Conservation (phyloP, 2,797 vertebrate species). For the Emydoidea blandingii region DNA sequence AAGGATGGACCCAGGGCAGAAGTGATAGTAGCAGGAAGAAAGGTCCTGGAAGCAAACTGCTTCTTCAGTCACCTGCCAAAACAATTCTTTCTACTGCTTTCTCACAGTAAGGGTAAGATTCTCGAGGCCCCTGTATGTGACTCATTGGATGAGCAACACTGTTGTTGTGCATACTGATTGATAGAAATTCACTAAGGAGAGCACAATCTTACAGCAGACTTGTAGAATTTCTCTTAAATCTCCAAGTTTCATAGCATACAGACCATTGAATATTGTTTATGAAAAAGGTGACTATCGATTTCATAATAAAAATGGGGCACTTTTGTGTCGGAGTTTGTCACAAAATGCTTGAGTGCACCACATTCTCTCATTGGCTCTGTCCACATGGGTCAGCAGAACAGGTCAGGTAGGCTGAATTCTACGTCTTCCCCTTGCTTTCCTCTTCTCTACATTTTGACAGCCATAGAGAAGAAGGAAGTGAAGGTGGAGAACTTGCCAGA, state of each 20-base stretch:
- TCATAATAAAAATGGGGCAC: rapidly evolving
- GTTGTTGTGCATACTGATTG: background rate
- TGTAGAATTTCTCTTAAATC: background rate
- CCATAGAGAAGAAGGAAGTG: background rate
- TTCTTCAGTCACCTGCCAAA: background rate
- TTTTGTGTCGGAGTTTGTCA: rapidly evolving
- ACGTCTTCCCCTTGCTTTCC: background rate
- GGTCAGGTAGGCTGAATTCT: background rate
- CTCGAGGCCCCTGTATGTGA: background rate
- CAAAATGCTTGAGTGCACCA: background rate
- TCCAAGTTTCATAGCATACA: background rate
- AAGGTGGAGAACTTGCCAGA: background rate
- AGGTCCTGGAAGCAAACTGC: background rate
- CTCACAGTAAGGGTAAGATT: background rate
- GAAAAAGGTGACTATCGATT: background rate
- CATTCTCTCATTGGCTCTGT: rapidly evolving
- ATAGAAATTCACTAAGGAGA: background rate
- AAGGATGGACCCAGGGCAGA: background rate
- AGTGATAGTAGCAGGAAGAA: background rate
- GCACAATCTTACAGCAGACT: background rate
- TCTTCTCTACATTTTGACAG: background rate
- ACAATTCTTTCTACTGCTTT: background rate
- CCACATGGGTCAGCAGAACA: background rate
- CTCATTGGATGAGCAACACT: background rate
- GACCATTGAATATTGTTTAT: background rate